Evolutionary conservation across 2,797 vertebrate species (phyloP).

Genomic region (Epinephelus coioides): DNA sequence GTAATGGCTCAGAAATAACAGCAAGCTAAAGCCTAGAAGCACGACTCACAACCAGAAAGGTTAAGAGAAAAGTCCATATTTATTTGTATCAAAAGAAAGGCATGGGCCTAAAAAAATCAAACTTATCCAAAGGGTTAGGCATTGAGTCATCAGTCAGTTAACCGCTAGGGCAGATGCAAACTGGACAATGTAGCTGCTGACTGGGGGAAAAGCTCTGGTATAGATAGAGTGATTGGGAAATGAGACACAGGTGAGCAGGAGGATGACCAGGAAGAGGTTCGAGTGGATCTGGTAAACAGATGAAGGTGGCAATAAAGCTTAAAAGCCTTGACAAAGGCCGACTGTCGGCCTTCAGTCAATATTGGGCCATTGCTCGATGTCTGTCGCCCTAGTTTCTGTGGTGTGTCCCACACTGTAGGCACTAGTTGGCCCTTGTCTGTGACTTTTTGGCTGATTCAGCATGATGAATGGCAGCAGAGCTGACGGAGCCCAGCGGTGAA

Average conservation of each 20-base stretch:
- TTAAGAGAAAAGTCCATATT: background rate
- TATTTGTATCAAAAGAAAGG: background rate
- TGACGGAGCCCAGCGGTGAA: too few species aligned
- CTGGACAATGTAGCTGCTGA: background rate
- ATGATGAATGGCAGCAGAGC: too few species aligned
- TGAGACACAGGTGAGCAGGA: constrained; percentile 8
- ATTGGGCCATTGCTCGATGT: too few species aligned
- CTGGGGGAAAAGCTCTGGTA: background rate
- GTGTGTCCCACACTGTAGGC: too few species aligned
- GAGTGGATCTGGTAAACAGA: background rate
- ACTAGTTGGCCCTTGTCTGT: too few species aligned
- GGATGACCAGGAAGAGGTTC: background rate
- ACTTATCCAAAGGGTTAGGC: too few species aligned
- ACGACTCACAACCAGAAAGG: too few species aligned
- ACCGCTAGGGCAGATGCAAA: too few species aligned
- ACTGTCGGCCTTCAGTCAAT: too few species aligned
- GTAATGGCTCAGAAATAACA: background rate
- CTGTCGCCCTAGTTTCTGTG: too few species aligned
- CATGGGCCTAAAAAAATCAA: background rate
- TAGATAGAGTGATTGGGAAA: background rate
- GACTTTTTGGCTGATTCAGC: too few species aligned
- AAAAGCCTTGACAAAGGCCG: background rate
- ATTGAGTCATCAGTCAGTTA: too few species aligned
- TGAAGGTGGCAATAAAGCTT: background rate
- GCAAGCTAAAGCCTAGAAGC: background rate